Base-by-base conservation (phyloP, 2,888 invertebrate genomes). In the Netelia fuscicornis region DNA sequence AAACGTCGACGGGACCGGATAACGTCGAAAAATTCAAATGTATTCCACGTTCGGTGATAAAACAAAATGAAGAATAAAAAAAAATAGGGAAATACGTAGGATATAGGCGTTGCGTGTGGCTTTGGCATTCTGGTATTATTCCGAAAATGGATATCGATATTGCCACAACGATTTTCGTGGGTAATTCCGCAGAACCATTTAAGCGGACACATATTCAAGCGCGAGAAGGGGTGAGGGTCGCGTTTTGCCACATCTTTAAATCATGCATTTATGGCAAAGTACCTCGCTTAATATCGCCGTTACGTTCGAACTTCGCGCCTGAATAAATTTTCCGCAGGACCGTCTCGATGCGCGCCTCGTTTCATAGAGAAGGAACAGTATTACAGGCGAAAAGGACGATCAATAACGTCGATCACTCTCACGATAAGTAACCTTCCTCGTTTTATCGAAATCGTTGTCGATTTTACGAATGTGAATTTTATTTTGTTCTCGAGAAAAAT, bases 11-110 rank as follows among this genome's bases (percentile, higher is more conserved):
- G n/a, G 25, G 20, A 58, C 48, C 44, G 67, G 58, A 78, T 68
- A 81, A 52, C 70, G 75, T 54, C 65, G 60, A 37, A 85, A 82
- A 78, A 85, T 85, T 85, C 78, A 85, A 85, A 85, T 85, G 78
- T 78, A 74, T 81, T 81, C 78, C 64, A 64, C 78, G 78, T 78
- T 60, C 74, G 65, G 58, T 5, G 70, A 72, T 80, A 65, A 80
- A 78, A 64, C 48, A 71, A 71, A 58, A 44, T 30, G 44, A 75
- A 67, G 42, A 17, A 17, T 17, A 17, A n/a, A 44, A 56, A 44
- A 56, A 62, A 71, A 70, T 58, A 70, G 60, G 74, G 67, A 65
- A 67, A 78, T 78, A 80, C 48, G 64, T 64, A 23, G 65, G 30
- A 70, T 64, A 64, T 80, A 65, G n/a, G 44, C 11, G 58, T 74